A percentile compares a stretch with the other conserved stretches of the same genome.
phyloP scores from a whole-genome alignment of 2,797 vertebrate genomes.

The Labeo calbasu region DNA sequence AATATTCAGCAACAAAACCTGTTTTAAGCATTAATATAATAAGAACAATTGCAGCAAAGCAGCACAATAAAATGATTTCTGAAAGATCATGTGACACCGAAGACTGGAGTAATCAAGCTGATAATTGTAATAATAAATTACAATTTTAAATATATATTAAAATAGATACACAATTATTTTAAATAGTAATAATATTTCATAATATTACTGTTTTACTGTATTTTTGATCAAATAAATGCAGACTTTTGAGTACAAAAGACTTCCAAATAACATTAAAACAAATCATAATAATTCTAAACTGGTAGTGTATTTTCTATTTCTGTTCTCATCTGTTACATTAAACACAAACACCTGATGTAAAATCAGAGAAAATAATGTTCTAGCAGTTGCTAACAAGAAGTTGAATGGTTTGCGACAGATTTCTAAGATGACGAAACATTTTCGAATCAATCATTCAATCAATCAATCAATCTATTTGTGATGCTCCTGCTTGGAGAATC shows the following conservation, averaged over 20 bases:
- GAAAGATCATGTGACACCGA: background rate
- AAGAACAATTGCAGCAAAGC: background rate
- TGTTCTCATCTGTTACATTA: background rate
- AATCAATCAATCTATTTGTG: background rate
- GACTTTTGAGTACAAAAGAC: background rate
- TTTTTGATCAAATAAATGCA: background rate
- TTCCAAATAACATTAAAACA: background rate
- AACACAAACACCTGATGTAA: background rate
- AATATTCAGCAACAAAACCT: background rate
- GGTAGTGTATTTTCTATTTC: background rate
- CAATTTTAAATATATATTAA: background rate
- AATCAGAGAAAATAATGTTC: background rate
- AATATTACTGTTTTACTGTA: background rate
- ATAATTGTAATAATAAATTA: background rate
- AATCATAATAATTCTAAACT: too few species aligned
- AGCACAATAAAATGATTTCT: background rate
- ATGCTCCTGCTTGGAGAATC: background rate
- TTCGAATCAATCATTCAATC: too few species aligned
- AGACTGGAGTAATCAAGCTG: background rate
- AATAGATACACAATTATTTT: background rate
- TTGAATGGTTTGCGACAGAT: too few species aligned
- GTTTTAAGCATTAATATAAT: background rate
- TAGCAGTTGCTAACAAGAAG: constrained; percentile 4
- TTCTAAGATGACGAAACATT: too few species aligned
- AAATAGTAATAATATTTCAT: too few species aligned